phyloP scores from a whole-genome alignment of 2,888 invertebrate species.

The Enchytraeus crypticus region DNA sequence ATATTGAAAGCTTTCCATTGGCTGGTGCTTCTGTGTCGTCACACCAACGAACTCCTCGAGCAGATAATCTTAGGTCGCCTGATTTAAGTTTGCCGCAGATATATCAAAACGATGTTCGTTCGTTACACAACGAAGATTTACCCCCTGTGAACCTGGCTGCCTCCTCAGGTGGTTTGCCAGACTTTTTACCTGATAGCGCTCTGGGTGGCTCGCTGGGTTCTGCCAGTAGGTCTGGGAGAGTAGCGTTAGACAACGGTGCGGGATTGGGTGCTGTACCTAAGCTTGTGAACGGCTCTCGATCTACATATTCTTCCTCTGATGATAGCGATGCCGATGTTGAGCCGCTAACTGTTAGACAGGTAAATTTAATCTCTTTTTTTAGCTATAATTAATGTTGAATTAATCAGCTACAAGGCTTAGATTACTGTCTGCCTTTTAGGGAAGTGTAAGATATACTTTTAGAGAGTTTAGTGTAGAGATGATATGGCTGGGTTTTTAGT shows the following conservation, averaged over 20 bases:
- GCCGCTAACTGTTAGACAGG: not conserved
- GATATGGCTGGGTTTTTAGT: too few relatives aligned
- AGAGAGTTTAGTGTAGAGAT: too few relatives aligned
- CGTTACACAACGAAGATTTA: not conserved
- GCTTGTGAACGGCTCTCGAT: not conserved
- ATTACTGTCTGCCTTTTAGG: too few relatives aligned
- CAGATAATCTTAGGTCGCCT: not conserved
- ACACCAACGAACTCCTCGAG: too few relatives aligned
- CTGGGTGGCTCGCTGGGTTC: slow-evolving; percentile 3
- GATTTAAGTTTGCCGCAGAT: not conserved
- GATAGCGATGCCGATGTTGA: not conserved
- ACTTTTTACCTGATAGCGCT: slow-evolving; percentile 40
- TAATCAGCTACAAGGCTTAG: too few relatives aligned
- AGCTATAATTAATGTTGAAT: too few relatives aligned
- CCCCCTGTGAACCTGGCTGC: not conserved
- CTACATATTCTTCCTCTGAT: not conserved
- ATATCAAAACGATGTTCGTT: not conserved
- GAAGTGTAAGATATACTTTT: too few relatives aligned
- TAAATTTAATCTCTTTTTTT: too few relatives aligned
- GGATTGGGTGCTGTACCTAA: not conserved
- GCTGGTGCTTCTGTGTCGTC: not conserved
- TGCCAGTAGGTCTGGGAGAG: not conserved
- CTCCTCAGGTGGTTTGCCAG: slow-evolving; percentile 31
- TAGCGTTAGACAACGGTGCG: not conserved
- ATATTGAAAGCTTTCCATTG: not conserved